These are phyloP conservation scores for Dorcus hopei DNA, from an alignment of 2,888 invertebrate genomes.

Conservation along the genomic window DNA sequence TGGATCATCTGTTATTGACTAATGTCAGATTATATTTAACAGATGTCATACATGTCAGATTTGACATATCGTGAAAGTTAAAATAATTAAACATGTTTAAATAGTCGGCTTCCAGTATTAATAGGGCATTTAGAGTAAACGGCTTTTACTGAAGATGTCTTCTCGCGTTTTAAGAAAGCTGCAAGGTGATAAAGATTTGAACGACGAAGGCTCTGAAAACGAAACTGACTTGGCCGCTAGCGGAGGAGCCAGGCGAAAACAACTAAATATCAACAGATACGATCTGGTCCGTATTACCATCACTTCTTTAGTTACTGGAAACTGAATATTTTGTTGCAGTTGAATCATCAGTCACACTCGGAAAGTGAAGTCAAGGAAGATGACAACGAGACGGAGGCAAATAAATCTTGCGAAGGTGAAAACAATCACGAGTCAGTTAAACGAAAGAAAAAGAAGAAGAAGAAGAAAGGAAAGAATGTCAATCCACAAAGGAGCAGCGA, in stretches of 20 bases:
- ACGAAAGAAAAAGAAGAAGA: slow-evolving; percentile 64
- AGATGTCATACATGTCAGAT: no score
- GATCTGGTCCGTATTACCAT: slow-evolving; percentile 59
- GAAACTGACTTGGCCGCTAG: slow-evolving; percentile 54
- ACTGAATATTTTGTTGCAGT: slow-evolving; percentile 43
- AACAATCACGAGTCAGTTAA: slow-evolving; percentile 51
- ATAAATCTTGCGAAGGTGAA: slow-evolving; percentile 53
- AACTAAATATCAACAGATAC: slow-evolving; percentile 64
- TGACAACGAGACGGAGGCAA: slow-evolving; percentile 62
- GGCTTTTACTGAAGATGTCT: slow-evolving; percentile 52
- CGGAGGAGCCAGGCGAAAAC: slow-evolving; percentile 56
- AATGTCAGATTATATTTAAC: no score
- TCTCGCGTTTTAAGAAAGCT: slow-evolving; percentile 64
- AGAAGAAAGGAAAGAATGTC: slow-evolving; percentile 55
- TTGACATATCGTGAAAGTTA: no score
- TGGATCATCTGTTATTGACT: no score
- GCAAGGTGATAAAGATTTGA: slow-evolving; percentile 57
- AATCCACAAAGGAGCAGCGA: slow-evolving; percentile 57
- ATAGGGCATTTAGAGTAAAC: no score
- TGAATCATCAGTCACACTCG: slow-evolving; percentile 64
- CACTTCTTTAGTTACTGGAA: neutral
- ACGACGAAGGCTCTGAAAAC: slow-evolving; percentile 53
- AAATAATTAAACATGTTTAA: no score
- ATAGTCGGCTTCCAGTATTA: no score
- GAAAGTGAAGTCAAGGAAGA: slow-evolving; percentile 70